phyloP scores from a whole-genome alignment of 2,113 vertebrate species.

The Gorsachius goisagi region DNA sequence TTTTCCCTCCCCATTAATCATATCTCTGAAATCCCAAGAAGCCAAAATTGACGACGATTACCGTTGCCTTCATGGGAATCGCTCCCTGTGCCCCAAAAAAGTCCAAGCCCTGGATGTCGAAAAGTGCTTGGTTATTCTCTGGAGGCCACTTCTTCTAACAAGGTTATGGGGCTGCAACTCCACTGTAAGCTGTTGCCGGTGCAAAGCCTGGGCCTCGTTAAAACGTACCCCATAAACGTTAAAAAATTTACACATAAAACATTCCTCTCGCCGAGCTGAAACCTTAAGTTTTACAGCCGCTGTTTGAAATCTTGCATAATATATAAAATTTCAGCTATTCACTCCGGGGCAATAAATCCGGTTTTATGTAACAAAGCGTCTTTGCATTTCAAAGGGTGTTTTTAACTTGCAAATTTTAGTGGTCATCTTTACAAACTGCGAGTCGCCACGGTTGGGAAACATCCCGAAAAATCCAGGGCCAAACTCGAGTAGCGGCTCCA shows the following conservation, averaged over 20 bases:
- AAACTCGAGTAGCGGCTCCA: neutral
- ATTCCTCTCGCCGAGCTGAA: conserved; percentile 71
- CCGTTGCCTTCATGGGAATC: neutral
- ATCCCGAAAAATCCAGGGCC: neutral
- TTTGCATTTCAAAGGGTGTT: conserved; percentile 78
- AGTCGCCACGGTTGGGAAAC: neutral
- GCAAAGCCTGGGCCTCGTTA: conserved; percentile 77
- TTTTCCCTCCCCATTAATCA: neutral
- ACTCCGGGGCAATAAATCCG: conserved; percentile 72
- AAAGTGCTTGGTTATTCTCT: conserved; percentile 23
- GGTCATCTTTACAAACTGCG: conserved; percentile 74
- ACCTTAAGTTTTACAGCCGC: conserved; percentile 73
- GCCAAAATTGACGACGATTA: neutral
- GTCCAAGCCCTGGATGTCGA: neutral
- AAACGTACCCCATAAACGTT: conserved; percentile 77
- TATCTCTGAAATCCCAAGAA: neutral
- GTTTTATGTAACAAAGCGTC: conserved; percentile 76
- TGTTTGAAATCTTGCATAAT: conserved; percentile 80
- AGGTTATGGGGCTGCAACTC: conserved; percentile 32
- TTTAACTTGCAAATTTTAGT: conserved; percentile 81
- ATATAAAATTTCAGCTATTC: conserved; percentile 78
- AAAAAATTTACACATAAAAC: conserved; percentile 82
- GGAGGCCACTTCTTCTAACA: conserved; percentile 52
- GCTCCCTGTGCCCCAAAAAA: neutral
- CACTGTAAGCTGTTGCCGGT: conserved; percentile 58